phyloP scores from a whole-genome alignment of 1,140 invertebrate genomes.

The Drosophila littoralis region DNA sequence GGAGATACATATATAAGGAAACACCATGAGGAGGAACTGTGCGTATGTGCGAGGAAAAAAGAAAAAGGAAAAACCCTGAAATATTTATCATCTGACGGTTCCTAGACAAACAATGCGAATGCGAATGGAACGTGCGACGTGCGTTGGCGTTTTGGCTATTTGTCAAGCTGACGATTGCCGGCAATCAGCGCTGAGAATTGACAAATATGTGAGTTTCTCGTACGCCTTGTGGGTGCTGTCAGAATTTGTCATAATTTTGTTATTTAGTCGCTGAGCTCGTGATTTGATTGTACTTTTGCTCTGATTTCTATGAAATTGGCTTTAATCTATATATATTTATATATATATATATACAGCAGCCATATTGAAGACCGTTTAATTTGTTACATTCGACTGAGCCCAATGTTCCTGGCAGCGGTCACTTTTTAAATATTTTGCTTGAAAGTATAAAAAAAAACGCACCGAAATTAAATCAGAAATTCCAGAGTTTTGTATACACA shows the following conservation, averaged over 20 bases:
- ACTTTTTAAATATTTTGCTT: conserved; percentile 1
- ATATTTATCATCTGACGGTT: conserved; percentile 70
- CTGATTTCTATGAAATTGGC: neutral
- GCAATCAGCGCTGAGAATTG: conserved; percentile 66
- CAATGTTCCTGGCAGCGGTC: neutral
- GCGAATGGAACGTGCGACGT: conserved; percentile 61
- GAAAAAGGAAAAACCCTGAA: conserved; percentile 56
- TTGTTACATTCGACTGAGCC: conserved; percentile 1
- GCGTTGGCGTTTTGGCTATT: conserved; percentile 64
- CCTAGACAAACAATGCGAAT: conserved; percentile 54
- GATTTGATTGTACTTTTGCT: neutral
- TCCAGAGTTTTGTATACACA: neutral
- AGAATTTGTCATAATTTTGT: conserved; percentile 71
- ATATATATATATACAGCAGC: neutral
- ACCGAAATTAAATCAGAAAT: conserved; percentile 13
- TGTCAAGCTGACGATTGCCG: conserved; percentile 65
- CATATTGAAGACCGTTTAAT: conserved; percentile 19
- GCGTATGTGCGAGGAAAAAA: neutral
- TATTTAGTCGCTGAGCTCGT: conserved; percentile 20
- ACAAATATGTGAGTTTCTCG: conserved; percentile 54
- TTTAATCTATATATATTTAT: neutral
- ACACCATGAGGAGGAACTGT: neutral
- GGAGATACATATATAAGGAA: conserved; percentile 5
- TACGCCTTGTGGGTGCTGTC: conserved; percentile 22
- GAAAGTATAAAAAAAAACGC: conserved; percentile 15